Evolutionary conservation across 2,797 vertebrate genomes (phyloP), one percentile per base, ranked within the genome.

Genomic region (Chloroceryle inda): DNA sequence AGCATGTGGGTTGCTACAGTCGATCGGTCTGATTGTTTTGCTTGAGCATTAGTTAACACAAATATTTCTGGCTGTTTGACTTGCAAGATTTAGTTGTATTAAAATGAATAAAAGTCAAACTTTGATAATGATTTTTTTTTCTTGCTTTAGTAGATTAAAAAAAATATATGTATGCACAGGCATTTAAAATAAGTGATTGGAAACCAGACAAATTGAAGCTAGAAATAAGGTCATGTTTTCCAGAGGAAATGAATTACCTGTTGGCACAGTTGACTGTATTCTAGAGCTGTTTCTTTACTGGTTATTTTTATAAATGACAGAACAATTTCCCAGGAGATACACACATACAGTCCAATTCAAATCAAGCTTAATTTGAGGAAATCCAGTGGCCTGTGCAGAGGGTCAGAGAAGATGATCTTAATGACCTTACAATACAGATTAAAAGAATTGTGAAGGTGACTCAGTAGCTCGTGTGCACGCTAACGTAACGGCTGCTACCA

Each of bases 151-250:
- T 58, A 40, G 61, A 50, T 75, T 35, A 9, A n/a, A 16, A 44
- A 2, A 31, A 9, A 42, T 11, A 12, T 53, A 19, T 31, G 17
- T 18, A n/a, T 2, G 8, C 5, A 29, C 3, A 9, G 3, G 22
- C 9, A 22, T 9, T 27, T 23, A 33, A 76, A 66, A 38, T 68
- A 27, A 76, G 50, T 44, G n/a, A 50, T 1, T 84, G 59, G 58
- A 88, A 81, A 86, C 7, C 9, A 53, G 16, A 61, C 21, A 75
- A 45, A 55, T 81, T 78, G 35, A 75, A 71, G 35, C 29, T 86
- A 62, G 74, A 84, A 89, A 81, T 33, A 81, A 85, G 76, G 42
- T 63, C 12, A 9, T 27, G 38, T 83, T 85, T 97, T 96, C 80
- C 42, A 66, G 35, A 86, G 88, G 63, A 78, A 73, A 75, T 61